Evolutionary conservation across 1,140 invertebrate species (phyloP), one percentile per base, ranked within the genome.

Genomic region (Aporrectodea caliginosa): DNA sequence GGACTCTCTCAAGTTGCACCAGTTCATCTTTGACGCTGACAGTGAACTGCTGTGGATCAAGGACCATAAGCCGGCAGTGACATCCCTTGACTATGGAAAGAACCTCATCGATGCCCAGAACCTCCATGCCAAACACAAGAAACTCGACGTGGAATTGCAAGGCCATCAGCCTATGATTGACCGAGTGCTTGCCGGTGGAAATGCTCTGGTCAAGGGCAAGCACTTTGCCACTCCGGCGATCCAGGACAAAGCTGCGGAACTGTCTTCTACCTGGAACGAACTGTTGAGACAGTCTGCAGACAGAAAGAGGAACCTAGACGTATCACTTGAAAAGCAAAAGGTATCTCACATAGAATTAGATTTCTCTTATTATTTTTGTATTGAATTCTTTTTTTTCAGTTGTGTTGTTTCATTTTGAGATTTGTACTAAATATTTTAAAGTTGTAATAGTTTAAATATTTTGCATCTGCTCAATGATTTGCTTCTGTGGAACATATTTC

Each of bases 141-240:
- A 98, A 88, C 98, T 99, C 85, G 95, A 86, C 69, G 78, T 84
- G 43, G 87, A 86, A 80, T 83, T 88, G n/a, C 83, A 83, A 78
- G 97, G 96, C 35, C 94, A 98, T 85, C 95, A 98, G 88, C 90
- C 98, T 2, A 97, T 98, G 93, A 94, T 96, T 82, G 95, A 98
- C 0, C 95, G 98, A 84, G 94, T 98, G 83, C 93, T 94, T 72
- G 91, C 84, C 22, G 89, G 88, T 88, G 97, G 97, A 1, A 94
- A 96, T 1, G 98, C 98, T 31, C 85, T 90, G n/a, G 95, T 98
- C 80, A 94, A 97, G 88, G 95, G 94, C n/a, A 97, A 97, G 87
- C 90, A 98, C 72, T 95, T 95, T 89, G 97, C 96, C 30, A 94
- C 96, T 35, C 84, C 85, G 0, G 95, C 98, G 90, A 99, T 99